Evolutionary conservation across 2,888 invertebrate species (phyloP).

Genomic region (Eudemis profundana): DNA sequence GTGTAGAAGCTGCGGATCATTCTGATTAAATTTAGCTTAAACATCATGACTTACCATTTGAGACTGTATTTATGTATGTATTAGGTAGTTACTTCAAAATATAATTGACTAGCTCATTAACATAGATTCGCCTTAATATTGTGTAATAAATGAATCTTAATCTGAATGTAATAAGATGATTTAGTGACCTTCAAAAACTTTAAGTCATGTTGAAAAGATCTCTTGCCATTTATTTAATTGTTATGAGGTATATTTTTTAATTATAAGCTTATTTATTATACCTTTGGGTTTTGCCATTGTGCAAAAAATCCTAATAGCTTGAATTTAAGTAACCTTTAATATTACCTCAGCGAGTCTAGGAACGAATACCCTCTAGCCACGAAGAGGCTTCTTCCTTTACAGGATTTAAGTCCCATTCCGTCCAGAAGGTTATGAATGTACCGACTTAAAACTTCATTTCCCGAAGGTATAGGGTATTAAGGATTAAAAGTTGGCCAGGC

Average conservation of each 20-base stretch:
- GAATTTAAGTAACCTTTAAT: slow-evolving; percentile 24
- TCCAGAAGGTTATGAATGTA: slow-evolving; percentile 61
- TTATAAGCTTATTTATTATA: too few species aligned
- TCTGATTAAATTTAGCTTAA: background rate
- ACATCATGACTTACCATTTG: too few species aligned
- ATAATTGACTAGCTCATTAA: too few species aligned
- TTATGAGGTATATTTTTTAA: too few species aligned
- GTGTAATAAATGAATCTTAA: too few species aligned
- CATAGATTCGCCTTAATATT: too few species aligned
- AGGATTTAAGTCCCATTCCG: slow-evolving; percentile 61
- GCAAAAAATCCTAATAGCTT: background rate
- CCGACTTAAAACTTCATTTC: slow-evolving; percentile 78
- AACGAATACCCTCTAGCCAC: slow-evolving; percentile 45
- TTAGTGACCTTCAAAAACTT: too few species aligned
- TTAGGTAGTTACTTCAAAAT: background rate
- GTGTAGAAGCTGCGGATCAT: background rate
- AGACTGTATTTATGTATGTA: background rate
- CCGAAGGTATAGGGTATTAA: slow-evolving; percentile 71
- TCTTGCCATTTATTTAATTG: too few species aligned
- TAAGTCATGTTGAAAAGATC: too few species aligned
- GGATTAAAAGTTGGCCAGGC: slow-evolving; percentile 76
- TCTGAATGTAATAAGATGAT: too few species aligned
- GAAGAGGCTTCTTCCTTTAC: slow-evolving; percentile 58
- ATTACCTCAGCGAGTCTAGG: slow-evolving; percentile 30
- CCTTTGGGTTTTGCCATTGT: background rate